Conservation (phyloP, 2,888 invertebrate genomes). For the Odontocolon sp. region DNA sequence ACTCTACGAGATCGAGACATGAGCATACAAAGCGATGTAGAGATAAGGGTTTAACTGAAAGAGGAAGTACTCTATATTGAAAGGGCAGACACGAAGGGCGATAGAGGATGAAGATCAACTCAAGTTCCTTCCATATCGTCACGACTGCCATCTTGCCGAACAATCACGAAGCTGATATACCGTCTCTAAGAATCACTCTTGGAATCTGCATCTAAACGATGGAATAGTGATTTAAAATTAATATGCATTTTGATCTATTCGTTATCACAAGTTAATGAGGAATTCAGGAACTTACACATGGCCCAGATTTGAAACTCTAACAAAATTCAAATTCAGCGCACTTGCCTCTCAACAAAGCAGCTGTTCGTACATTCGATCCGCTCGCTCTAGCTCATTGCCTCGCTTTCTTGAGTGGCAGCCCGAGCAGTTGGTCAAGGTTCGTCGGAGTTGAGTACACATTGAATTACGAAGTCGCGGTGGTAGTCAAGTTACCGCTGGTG, state of each 20-base stretch:
- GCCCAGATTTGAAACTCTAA: conserved; percentile 19
- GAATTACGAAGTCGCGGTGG: conserved; percentile 50
- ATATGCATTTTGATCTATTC: not conserved
- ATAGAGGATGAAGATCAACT: conserved; percentile 15
- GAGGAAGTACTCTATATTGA: conserved; percentile 19
- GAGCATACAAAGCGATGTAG: conserved; percentile 53
- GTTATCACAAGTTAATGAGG: conserved; percentile 8
- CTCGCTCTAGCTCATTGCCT: conserved; percentile 27
- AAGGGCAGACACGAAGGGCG: conserved; percentile 5
- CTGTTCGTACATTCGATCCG: conserved; percentile 34
- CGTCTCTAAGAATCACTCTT: conserved; percentile 8
- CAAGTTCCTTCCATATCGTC: conserved; percentile 28
- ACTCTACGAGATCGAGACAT: conserved; percentile 53
- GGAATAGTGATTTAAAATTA: conserved; percentile 26
- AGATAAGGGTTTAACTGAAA: conserved; percentile 32
- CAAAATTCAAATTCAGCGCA: conserved; percentile 39
- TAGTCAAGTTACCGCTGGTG: conserved; percentile 8
- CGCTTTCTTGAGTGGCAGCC: conserved; percentile 48
- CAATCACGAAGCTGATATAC: conserved; percentile 13
- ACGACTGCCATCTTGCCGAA: conserved; percentile 14
- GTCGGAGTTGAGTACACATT: conserved; percentile 54
- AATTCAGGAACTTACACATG: conserved; percentile 36
- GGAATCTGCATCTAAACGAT: conserved; percentile 14
- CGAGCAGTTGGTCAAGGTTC: conserved; percentile 58
- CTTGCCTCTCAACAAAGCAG: conserved; percentile 21